Conservation (phyloP, 1,140 invertebrate species). For the Polyergus mexicanus region DNA sequence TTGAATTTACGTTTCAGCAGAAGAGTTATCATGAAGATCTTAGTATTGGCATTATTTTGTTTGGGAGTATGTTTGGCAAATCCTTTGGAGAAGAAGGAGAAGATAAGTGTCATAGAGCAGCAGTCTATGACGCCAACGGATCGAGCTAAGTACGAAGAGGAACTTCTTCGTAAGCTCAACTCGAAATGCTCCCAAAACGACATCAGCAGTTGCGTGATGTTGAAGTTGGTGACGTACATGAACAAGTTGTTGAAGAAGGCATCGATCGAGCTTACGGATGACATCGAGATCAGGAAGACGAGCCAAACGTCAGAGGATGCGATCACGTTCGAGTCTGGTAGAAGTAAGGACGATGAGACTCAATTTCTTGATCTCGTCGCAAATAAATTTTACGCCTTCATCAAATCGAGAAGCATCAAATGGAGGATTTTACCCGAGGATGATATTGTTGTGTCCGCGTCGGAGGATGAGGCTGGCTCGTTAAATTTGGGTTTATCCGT, state of each 20-base stretch:
- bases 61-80: conserved; percentile 77
- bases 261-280: conserved; percentile 91
- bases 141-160: conserved; percentile 88
- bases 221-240: conserved; percentile 93
- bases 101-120: conserved; percentile 83
- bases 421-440: conserved; percentile 90
- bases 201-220: conserved; percentile 92
- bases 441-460: conserved; percentile 91
- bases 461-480: conserved; percentile 90
- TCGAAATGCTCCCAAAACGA: conserved; percentile 91
- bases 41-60: conserved; percentile 73
- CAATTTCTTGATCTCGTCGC: conserved; percentile 90
- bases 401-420: conserved; percentile 89
- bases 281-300: conserved; percentile 92
- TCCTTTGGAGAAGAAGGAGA: conserved; percentile 84
- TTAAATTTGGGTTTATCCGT: conserved; percentile 91
- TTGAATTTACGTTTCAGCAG: conserved; percentile 18
- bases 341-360: conserved; percentile 89
- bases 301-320: conserved; percentile 85
- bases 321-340: conserved; percentile 81
- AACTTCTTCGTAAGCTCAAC: conserved; percentile 91
- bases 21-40: conserved; percentile 79
- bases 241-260: conserved; percentile 93
- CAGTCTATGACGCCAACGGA: conserved; percentile 82
- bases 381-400: conserved; percentile 91